phyloP scores from a whole-genome alignment of 2,113 vertebrate species.

The Microcebus lehilahytsara region DNA sequence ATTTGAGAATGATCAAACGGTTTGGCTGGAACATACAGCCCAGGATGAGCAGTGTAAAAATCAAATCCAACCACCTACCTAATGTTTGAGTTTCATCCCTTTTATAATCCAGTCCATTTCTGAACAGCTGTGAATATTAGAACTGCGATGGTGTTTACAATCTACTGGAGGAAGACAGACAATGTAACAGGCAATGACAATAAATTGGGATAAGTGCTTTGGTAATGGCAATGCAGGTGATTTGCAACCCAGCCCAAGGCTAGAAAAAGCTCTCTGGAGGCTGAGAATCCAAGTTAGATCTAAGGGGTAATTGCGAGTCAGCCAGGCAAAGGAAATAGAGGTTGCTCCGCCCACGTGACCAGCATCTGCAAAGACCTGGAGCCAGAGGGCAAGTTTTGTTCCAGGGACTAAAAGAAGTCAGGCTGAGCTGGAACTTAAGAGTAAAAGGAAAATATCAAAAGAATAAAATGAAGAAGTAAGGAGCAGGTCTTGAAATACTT shows the following conservation, averaged over 20 bases:
- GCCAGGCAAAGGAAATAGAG: background rate
- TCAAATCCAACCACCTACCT: background rate
- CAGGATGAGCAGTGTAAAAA: background rate
- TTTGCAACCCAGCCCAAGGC: background rate
- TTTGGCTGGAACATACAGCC: background rate
- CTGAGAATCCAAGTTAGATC: background rate
- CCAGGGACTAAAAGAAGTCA: background rate
- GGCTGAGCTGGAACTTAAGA: background rate
- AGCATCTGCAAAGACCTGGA: background rate
- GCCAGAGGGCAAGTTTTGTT: background rate
- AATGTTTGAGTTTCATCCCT: background rate
- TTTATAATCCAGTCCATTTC: background rate
- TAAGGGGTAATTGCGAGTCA: background rate
- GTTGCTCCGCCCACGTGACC: background rate
- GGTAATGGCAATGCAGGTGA: background rate
- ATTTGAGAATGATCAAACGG: background rate
- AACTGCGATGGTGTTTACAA: background rate
- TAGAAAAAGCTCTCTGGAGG: background rate
- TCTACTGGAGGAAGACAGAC: background rate
- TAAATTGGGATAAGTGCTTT: background rate
- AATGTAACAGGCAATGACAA: slow-evolving; percentile 15
- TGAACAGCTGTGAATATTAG: slow-evolving; percentile 31
- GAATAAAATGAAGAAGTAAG: background rate
- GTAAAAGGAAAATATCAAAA: background rate
- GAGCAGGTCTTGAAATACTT: background rate